phyloP scores from a whole-genome alignment of 2,797 vertebrate genomes.

The Podarcis siculus region DNA sequence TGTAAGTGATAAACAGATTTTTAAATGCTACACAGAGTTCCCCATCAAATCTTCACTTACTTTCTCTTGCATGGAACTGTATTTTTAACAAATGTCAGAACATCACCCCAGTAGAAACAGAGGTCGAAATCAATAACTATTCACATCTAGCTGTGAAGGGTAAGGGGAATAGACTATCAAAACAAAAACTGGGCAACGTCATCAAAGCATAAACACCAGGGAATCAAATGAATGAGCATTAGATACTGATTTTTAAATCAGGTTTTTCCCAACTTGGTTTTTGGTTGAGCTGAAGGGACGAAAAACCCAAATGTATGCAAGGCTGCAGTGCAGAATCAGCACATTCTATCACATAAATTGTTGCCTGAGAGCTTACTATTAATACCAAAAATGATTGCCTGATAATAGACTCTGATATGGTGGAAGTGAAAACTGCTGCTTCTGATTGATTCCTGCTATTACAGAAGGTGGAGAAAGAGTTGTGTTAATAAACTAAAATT shows the following conservation, averaged over 20 bases:
- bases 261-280: neutral
- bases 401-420: slow-evolving; percentile 20
- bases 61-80: neutral
- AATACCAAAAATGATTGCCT: neutral
- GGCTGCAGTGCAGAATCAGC: slow-evolving; percentile 17
- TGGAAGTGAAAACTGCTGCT: slow-evolving; percentile 34
- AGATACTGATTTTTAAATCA: neutral
- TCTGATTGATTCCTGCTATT: slow-evolving; percentile 48
- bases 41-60: neutral
- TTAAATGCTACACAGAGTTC: neutral
- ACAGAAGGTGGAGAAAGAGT: neutral
- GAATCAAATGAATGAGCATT: neutral
- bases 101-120: neutral
- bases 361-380: slow-evolving; percentile 14
- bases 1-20: neutral
- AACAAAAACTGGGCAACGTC: neutral
- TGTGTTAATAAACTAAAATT: slow-evolving; percentile 42
- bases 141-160: neutral
- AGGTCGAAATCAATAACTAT: neutral
- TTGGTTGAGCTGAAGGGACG: neutral
- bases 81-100: neutral
- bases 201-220: slow-evolving; percentile 6
- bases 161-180: neutral
- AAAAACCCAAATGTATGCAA: neutral
- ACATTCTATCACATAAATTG: slow-evolving; percentile 20